Base-by-base conservation (phyloP, 2,888 invertebrate species). In the Nemoura dubitans region DNA sequence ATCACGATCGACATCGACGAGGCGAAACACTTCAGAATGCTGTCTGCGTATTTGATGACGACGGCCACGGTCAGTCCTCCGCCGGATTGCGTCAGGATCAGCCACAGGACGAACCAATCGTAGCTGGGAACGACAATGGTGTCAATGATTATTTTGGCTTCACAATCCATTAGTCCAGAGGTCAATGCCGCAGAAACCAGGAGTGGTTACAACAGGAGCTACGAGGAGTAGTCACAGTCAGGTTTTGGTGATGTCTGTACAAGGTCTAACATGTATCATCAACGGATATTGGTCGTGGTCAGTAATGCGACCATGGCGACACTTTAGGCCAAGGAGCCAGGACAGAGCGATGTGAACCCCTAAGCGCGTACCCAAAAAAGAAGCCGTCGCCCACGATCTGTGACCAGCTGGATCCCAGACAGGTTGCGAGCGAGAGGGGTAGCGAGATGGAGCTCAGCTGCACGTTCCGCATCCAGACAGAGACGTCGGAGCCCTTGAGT, bases 31-130 rank as follows among this genome's bases (percentile, higher is more conserved):
- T 97, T 99, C 6, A 99, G 93, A 90, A 99, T 99, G 92, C 99
- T 99, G 92, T 99, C 99, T 0, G 99, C 99, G 91, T 99, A 99
- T 93, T 99, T 99, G 36, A 99, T 98, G 0, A 99, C 99, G 89
- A 99, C 96, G 0, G 99, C 99, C 10, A 99, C 99, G 86, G 99
- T 95, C 0, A 99, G 94, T 5, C 99, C 99, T 0, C 99, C 99
- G 26, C 97, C 95, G 0, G 99, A 98, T 93, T 99, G 98, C 85
- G 98, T 92, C 29, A 96, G 91, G 2, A 99, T 95, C 86, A 99
- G 93, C 90, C 98, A 99, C 94, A 93, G 95, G 89, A 97, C 95
- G 90, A 99, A 98, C 82, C 93, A 91, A 91, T 97, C 96, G 90
- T 97, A 97, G 0, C 59, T 59, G 59, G 3, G 16, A 21, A 59